These are phyloP conservation scores for Pammene fasciana DNA, from an alignment of 2,888 invertebrate species.

Conservation along the genomic window DNA sequence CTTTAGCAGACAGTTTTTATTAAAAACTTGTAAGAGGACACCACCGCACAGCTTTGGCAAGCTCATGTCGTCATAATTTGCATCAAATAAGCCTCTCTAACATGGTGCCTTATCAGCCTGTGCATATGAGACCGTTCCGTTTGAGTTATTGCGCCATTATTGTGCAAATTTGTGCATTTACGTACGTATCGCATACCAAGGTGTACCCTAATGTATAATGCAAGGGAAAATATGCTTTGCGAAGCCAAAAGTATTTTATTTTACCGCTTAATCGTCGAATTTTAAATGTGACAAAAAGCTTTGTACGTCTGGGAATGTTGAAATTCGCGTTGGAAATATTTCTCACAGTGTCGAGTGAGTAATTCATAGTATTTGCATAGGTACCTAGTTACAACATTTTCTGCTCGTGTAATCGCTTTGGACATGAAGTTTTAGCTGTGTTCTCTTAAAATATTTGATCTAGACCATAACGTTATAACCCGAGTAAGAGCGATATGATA, in stretches of 20 bases:
- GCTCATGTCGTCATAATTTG: constrained; percentile 42
- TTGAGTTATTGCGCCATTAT: constrained; percentile 53
- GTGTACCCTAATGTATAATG: constrained; percentile 45
- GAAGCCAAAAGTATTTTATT: constrained; percentile 51
- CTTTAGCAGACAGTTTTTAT: not conserved
- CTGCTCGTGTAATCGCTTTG: constrained; percentile 14
- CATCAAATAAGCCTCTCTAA: constrained; percentile 47
- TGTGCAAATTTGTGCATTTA: constrained; percentile 55
- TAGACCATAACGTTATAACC: no score
- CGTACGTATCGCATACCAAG: constrained; percentile 47
- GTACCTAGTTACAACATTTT: not conserved
- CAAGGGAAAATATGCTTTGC: constrained; percentile 45
- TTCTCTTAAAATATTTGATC: not conserved
- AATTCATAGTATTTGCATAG: constrained; percentile 14
- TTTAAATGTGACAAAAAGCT: constrained; percentile 50
- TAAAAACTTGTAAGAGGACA: constrained; percentile 16
- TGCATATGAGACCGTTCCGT: constrained; percentile 47
- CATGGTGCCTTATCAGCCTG: constrained; percentile 50
- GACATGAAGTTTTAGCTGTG: constrained; percentile 7
- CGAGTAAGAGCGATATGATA: no score
- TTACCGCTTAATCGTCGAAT: constrained; percentile 52
- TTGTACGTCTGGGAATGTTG: constrained; percentile 44
- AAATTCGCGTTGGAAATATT: constrained; percentile 26
- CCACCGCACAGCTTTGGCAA: constrained; percentile 37
- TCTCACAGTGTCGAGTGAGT: constrained; percentile 25